A percentile compares a stretch with the other conserved stretches of the same genome.
Conservation (phyloP, 2,888 invertebrate genomes). For the Cheiracanthium punctorium region DNA sequence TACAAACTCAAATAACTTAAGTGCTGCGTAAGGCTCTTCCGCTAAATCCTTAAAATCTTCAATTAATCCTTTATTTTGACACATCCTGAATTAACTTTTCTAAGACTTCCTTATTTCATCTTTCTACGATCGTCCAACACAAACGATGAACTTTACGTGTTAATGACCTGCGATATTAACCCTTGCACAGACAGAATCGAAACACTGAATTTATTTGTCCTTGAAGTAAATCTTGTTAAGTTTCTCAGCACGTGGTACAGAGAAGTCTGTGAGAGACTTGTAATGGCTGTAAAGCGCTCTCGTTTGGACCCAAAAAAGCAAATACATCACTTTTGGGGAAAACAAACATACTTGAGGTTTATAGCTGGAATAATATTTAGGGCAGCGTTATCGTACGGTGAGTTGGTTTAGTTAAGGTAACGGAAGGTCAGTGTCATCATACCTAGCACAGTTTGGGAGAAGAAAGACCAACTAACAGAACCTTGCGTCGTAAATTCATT, state of each 20-base stretch:
- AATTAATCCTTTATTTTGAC: slow-evolving; percentile 5
- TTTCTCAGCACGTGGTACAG: background rate
- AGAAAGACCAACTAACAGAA: no score
- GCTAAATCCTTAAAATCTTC: background rate
- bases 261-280: background rate
- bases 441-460: no score
- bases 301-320: no score
- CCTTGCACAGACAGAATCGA: background rate
- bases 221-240: slow-evolving; percentile 1
- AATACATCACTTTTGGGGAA: no score
- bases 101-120: background rate
- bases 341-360: no score
- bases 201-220: slow-evolving; percentile 7
- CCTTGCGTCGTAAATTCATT: no score
- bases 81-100: background rate
- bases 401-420: no score
- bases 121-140: background rate
- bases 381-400: no score
- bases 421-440: no score
- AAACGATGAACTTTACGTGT: background rate
- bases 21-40: background rate
- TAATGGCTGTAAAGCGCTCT: no score
- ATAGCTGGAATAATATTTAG: no score
- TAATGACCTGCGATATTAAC: background rate
- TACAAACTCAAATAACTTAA: background rate